phyloP scores from a whole-genome alignment of 2,888 invertebrate genomes.

The Cerastis leucographa region DNA sequence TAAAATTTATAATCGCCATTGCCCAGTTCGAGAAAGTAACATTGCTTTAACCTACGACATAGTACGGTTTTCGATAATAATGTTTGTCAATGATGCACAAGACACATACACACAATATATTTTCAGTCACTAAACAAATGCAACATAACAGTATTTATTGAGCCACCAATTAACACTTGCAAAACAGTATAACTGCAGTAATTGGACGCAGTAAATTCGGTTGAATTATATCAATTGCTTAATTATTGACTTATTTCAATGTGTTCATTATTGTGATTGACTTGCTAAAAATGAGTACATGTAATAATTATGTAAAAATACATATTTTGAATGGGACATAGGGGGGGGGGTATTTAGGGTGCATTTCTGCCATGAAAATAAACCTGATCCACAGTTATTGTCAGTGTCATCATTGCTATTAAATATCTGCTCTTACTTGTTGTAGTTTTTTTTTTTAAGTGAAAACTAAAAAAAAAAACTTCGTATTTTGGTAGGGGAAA shows the following conservation, averaged over 20 bases:
- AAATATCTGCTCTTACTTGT: not conserved
- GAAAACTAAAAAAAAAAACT: too few relatives aligned
- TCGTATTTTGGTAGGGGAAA: too few relatives aligned
- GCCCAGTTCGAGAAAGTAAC: too few relatives aligned
- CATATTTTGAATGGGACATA: not conserved
- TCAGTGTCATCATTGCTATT: not conserved
- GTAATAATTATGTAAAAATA: not conserved
- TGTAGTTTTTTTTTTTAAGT: not conserved
- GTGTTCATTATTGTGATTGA: slow-evolving; percentile 7
- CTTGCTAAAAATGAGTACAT: not conserved
- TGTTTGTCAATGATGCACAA: not conserved
- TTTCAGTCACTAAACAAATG: not conserved
- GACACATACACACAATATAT: not conserved
- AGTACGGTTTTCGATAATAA: too few relatives aligned
- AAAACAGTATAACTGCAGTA: not conserved
- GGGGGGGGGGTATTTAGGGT: not conserved
- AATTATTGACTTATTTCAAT: not conserved
- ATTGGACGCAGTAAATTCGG: not conserved
- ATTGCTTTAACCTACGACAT: too few relatives aligned
- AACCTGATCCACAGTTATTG: not conserved
- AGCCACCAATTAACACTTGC: not conserved
- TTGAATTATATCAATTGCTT: not conserved
- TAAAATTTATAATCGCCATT: too few relatives aligned
- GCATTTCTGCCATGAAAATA: not conserved
- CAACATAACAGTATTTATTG: not conserved